These are phyloP conservation scores for Willowsia nigromaculata DNA, from an alignment of 2,888 invertebrate species.

Conservation along the genomic window DNA sequence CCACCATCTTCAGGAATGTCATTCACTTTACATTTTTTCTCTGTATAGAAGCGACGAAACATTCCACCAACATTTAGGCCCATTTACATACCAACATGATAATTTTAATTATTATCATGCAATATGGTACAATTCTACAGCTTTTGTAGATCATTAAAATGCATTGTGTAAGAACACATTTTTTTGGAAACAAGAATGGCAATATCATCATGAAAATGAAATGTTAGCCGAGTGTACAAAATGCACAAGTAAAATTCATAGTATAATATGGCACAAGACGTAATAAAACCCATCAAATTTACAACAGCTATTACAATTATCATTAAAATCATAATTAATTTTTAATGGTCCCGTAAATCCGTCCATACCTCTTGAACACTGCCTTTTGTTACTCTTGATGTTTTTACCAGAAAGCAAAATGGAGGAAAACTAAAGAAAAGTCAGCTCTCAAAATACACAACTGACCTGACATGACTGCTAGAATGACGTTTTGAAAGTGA, in stretches of 20 bases:
- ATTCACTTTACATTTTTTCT: slow-evolving; percentile 18
- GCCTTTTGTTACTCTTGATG: neutral
- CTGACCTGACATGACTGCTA: no score
- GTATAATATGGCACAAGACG: slow-evolving; percentile 42
- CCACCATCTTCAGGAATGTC: slow-evolving; percentile 30
- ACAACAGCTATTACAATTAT: slow-evolving; percentile 68
- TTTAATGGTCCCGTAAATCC: slow-evolving; percentile 62
- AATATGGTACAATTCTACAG: slow-evolving; percentile 49
- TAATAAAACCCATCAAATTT: slow-evolving; percentile 56
- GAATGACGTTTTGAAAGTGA: neutral
- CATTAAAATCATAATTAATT: slow-evolving; percentile 72
- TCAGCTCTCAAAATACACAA: neutral
- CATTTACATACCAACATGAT: slow-evolving; percentile 69
- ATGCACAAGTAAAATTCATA: neutral
- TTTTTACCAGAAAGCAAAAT: neutral
- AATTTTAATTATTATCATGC: slow-evolving; percentile 66
- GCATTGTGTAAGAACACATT: neutral
- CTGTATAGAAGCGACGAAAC: neutral
- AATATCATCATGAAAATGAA: slow-evolving; percentile 27
- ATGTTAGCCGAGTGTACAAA: neutral
- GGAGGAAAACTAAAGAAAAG: neutral
- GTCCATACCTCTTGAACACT: slow-evolving; percentile 26
- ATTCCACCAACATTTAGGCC: slow-evolving; percentile 39
- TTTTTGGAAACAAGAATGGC: slow-evolving; percentile 4
- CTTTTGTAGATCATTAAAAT: slow-evolving; percentile 4